These are phyloP conservation scores for Gallinago paraguaiae DNA, from an alignment of 2,113 vertebrate species.

Conservation along the genomic window DNA sequence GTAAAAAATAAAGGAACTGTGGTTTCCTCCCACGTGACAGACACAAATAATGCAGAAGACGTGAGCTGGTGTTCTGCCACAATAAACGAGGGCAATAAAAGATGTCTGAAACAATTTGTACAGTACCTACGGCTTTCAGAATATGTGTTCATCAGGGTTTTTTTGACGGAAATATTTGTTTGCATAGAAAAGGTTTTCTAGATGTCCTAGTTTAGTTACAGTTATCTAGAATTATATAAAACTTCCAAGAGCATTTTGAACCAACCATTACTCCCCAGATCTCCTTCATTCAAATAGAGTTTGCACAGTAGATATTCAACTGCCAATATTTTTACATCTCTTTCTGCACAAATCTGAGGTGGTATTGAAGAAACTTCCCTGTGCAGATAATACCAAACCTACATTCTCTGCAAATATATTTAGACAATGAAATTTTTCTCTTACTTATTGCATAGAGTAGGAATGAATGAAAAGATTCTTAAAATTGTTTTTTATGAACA, in stretches of 20 bases:
- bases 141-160: accelerated
- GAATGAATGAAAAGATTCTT: neutral
- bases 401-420: neutral
- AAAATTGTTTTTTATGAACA: neutral
- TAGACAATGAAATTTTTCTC: neutral
- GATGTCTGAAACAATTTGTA: neutral
- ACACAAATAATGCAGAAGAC: neutral
- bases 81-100: neutral
- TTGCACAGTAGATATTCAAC: neutral
- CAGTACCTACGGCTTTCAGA: neutral
- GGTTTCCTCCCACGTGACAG: neutral
- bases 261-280: accelerated
- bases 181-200: neutral
- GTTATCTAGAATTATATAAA: neutral
- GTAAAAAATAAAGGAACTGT: neutral
- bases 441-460: neutral
- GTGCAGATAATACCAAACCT: neutral
- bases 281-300: neutral
- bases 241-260: neutral
- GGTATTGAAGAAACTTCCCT: neutral
- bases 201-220: neutral
- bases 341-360: neutral
- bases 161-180: neutral
- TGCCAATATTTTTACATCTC: neutral
- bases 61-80: neutral